Conservation (phyloP, 2,888 invertebrate genomes). For the Nemotelus nigrinus region DNA sequence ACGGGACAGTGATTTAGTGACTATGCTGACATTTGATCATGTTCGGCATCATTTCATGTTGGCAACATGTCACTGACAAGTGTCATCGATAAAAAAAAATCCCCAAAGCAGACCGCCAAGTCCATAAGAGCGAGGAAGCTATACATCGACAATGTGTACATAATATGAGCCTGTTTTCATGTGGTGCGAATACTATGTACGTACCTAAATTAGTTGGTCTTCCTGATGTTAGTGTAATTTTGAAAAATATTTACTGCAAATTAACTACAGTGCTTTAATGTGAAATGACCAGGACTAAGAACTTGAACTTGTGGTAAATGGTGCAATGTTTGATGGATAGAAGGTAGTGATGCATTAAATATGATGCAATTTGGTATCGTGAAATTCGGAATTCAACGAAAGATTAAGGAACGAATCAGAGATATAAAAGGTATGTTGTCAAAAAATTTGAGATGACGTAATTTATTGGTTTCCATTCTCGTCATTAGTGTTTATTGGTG, state of each 20-base stretch:
- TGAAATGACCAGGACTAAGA: too few relatives aligned
- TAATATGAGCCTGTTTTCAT: neutral
- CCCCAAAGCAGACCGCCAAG: conserved; percentile 36
- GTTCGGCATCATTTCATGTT: conserved; percentile 48
- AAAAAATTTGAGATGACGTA: too few relatives aligned
- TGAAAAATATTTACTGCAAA: too few relatives aligned
- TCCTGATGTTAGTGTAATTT: too few relatives aligned
- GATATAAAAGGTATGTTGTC: conserved; percentile 18
- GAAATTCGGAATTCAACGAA: conserved; percentile 38
- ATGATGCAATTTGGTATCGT: conserved; percentile 47
- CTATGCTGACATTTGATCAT: conserved; percentile 47
- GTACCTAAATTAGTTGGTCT: neutral
- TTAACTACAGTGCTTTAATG: too few relatives aligned
- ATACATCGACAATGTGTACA: conserved; percentile 31
- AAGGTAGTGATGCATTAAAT: neutral
- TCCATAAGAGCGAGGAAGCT: neutral
- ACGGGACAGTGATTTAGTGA: conserved; percentile 42
- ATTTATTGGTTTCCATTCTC: too few relatives aligned
- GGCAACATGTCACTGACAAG: conserved; percentile 46
- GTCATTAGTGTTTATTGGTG: too few relatives aligned
- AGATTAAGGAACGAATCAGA: conserved; percentile 22
- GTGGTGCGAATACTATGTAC: neutral
- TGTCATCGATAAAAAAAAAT: conserved; percentile 41
- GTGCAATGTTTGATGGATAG: too few relatives aligned
- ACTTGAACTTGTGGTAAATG: too few relatives aligned